These are phyloP conservation scores for Habropoda laboriosa DNA, from an alignment of 1,140 invertebrate genomes.

Conservation along the genomic window DNA sequence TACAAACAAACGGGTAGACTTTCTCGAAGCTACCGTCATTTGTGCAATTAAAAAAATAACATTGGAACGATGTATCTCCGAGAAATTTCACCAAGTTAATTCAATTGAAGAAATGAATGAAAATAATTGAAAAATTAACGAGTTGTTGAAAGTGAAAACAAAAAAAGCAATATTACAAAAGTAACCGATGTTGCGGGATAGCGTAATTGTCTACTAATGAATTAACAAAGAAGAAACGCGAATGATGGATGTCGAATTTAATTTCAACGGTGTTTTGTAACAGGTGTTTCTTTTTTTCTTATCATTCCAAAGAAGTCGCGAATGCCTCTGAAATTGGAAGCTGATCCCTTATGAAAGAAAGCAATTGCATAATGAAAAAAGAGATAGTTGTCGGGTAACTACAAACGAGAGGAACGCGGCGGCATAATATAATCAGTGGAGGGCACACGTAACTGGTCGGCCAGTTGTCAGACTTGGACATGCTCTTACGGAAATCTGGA, in stretches of 20 bases:
- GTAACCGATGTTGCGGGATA: too few species aligned
- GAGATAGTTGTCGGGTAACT: constrained; percentile 75
- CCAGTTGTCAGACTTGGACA: constrained; percentile 49
- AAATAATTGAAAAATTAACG: too few species aligned
- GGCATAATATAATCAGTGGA: constrained; percentile 62
- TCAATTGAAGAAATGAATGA: too few species aligned
- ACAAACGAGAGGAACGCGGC: constrained; percentile 64
- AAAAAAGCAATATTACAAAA: too few species aligned
- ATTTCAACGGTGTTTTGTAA: not conserved
- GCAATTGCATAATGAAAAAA: constrained; percentile 76
- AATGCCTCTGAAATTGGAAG: not conserved
- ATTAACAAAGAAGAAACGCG: too few species aligned
- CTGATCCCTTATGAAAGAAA: constrained; percentile 67
- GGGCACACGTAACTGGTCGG: constrained; percentile 62
- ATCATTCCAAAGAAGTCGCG: not conserved
- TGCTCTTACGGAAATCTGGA: constrained; percentile 71
- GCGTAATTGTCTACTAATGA: too few species aligned
- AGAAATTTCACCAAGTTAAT: too few species aligned
- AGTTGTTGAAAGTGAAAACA: too few species aligned
- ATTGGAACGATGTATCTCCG: too few species aligned
- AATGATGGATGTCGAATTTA: not conserved
- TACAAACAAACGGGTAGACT: too few species aligned
- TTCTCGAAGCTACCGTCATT: too few species aligned
- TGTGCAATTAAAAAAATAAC: too few species aligned
- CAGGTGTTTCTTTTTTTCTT: not conserved